Conservation (phyloP, 1,140 invertebrate species). For the Trinorchestia longiramus region DNA sequence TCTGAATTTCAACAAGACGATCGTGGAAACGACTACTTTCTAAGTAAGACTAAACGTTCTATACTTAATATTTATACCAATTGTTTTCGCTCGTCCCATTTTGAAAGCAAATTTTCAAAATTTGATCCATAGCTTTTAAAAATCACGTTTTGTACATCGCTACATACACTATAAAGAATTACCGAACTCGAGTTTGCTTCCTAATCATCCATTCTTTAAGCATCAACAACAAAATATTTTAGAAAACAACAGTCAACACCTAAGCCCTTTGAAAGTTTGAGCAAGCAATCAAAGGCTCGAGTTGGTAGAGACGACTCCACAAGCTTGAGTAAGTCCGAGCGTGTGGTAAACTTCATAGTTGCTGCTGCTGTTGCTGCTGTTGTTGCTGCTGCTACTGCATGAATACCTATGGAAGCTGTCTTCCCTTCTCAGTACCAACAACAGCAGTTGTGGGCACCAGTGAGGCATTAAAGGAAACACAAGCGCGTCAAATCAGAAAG, state of each 20-base stretch:
- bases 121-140: background rate
- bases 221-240: background rate
- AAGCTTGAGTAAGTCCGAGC: background rate
- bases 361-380: too few species aligned
- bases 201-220: background rate
- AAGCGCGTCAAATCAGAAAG: too few species aligned
- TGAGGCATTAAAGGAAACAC: too few species aligned
- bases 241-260: background rate
- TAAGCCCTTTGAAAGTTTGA: background rate
- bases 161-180: background rate
- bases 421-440: background rate
- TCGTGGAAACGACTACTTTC: background rate
- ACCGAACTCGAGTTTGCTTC: background rate
- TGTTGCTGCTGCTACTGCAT: too few species aligned
- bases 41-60: background rate
- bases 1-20: background rate
- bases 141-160: background rate
- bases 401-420: background rate
- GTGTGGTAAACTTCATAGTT: background rate
- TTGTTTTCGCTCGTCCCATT: background rate
- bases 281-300: background rate
- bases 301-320: background rate
- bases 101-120: background rate
- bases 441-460: background rate
- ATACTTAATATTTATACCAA: background rate